Conservation (phyloP, 2,888 invertebrate species). For the Choreutis nemorana region DNA sequence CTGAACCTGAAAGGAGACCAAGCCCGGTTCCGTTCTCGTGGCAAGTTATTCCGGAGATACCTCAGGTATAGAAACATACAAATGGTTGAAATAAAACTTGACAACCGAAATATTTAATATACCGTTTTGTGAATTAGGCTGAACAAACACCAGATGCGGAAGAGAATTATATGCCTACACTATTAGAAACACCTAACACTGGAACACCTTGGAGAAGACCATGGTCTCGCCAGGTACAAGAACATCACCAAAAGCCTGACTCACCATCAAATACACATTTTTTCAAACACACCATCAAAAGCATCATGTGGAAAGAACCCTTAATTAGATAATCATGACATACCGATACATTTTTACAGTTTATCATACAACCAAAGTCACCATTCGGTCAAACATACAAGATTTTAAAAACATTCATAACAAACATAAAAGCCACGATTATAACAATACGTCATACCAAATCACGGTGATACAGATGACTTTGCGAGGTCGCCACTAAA, state of each 20-base stretch:
- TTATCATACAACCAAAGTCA: constrained; percentile 4
- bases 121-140: constrained; percentile 29
- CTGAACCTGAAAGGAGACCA: constrained; percentile 29
- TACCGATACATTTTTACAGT: constrained; percentile 4
- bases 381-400: constrained; percentile 4
- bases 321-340: constrained; percentile 1
- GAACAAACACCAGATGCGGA: constrained; percentile 54
- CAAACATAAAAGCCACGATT: constrained; percentile 7
- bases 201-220: constrained; percentile 43
- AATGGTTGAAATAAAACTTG: constrained; percentile 5
- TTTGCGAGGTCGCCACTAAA: constrained; percentile 51
- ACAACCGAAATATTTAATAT: constrained; percentile 5
- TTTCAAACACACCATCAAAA: too few relatives aligned
- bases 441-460: constrained; percentile 9
- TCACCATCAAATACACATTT: too few relatives aligned
- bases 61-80: constrained; percentile 36
- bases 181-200: constrained; percentile 36
- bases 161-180: constrained; percentile 47
- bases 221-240: constrained; percentile 47
- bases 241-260: too few relatives aligned
- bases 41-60: constrained; percentile 55
- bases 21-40: constrained; percentile 50
- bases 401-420: constrained; percentile 7
- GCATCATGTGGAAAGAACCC: too few relatives aligned
- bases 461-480: too few relatives aligned